Evolutionary conservation across 2,113 vertebrate genomes (phyloP), one percentile per base, ranked within the genome.

Genomic region (Natator depressus): DNA sequence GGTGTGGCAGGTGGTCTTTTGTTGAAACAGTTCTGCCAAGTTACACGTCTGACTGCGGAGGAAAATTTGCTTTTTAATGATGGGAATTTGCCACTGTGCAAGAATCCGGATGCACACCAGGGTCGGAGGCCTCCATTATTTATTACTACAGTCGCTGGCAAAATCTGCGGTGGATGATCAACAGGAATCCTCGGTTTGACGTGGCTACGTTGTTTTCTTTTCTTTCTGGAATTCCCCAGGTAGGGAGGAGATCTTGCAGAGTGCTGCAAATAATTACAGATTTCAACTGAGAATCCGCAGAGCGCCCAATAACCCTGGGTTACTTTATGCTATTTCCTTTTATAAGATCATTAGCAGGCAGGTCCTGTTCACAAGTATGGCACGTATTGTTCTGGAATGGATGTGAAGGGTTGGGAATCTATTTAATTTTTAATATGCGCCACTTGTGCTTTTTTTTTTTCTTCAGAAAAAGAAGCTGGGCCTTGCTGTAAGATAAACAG

Each of bases 151-250:
- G 29, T 59, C 53, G 7, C 11, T 65, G 87, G 35, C 62, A 90
- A 46, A 49, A 54, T 51, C 87, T 89, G 25, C 14, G 65, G 75
- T 80, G n/a, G 1, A 10, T 86, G 79, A 95, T 93, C 65, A 27
- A 50, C n/a, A 72, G 46, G 31, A 54, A n/a, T 46, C 86, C 87
- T 50, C 19, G 6, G 83, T 46, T 81, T 79, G 53, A 25, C 89
- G 79, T 57, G 78, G 62, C n/a, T 93, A 38, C 53, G 81, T 85
- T 85, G 25, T 7, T 27, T 17, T 24, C 51, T 85, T 76, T 53
- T 84, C 92, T 95, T 87, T 79, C 81, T 91, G 53, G 49, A 7
- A 96, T 78, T 92, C 82, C 38, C 59, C 6, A 0, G 76, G 16
- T 2, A n/a, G 51, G 35, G 2, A 62, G 22, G 42, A 50, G 16